These are phyloP conservation scores for Peromyscus attwateri DNA, from an alignment of 2,797 vertebrate species.

Conservation along the genomic window DNA sequence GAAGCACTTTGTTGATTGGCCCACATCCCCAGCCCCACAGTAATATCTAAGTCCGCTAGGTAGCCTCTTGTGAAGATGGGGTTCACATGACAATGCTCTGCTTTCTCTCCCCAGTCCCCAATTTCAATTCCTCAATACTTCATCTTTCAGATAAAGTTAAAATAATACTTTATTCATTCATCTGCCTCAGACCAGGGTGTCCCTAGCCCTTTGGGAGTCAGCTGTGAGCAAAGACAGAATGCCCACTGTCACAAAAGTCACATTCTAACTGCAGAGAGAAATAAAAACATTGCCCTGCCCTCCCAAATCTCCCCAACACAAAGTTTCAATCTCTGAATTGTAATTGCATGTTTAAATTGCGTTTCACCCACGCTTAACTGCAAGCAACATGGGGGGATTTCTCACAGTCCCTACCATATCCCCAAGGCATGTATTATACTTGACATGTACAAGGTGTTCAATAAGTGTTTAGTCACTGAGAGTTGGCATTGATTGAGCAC, in stretches of 20 bases:
- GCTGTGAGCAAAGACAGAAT: not conserved
- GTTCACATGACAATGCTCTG: not conserved
- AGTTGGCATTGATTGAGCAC: not conserved
- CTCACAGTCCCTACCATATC: not conserved
- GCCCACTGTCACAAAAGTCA: not conserved
- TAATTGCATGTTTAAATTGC: not conserved
- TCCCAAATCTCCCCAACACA: not conserved
- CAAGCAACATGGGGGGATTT: not conserved
- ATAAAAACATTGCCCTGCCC: not conserved
- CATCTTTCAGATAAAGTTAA: not conserved
- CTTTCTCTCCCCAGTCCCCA: not conserved
- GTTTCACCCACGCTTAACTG: not conserved
- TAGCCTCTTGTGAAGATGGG: not conserved
- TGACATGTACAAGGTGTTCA: not conserved
- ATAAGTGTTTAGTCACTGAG: not conserved
- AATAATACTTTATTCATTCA: not conserved
- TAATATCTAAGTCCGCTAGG: not conserved
- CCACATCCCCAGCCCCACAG: not conserved
- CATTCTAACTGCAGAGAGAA: not conserved
- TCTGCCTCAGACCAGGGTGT: not conserved
- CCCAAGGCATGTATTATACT: not conserved
- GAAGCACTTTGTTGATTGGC: not conserved
- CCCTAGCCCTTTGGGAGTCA: too few relatives aligned
- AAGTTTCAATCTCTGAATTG: not conserved
- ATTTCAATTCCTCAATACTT: not conserved